phyloP scores from a whole-genome alignment of 2,113 vertebrate species.

The Murina feae region DNA sequence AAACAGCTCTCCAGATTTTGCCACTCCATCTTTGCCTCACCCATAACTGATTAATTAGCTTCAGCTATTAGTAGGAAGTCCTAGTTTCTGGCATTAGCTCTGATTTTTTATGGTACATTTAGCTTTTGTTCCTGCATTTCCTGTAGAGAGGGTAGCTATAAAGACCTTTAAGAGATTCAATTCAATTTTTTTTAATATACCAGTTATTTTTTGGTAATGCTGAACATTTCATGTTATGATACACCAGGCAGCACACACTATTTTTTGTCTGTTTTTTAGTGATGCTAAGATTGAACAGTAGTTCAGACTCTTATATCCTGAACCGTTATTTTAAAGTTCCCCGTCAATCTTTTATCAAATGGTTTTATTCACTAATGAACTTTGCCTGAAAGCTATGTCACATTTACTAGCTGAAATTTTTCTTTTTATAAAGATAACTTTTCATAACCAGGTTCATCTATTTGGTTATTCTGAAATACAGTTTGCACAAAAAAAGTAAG shows the following conservation, averaged over 20 bases:
- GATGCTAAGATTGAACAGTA: not conserved
- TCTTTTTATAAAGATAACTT: not conserved
- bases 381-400: not conserved
- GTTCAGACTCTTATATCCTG: not conserved
- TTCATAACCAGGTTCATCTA: not conserved
- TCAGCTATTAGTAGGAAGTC: not conserved
- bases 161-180: not conserved
- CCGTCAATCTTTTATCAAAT: not conserved
- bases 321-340: not conserved
- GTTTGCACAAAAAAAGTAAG: not conserved
- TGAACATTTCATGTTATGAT: not conserved
- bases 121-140: not conserved
- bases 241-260: not conserved
- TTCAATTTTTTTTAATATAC: not conserved
- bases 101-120: not conserved
- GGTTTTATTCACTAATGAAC: slow-evolving; percentile 11
- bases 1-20: not conserved
- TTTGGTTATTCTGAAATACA: not conserved
- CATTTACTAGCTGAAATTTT: not conserved
- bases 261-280: not conserved
- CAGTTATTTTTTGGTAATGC: not conserved
- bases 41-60: not conserved
- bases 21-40: not conserved
- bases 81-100: not conserved
- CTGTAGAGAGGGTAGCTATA: not conserved